Base-by-base conservation (phyloP, 2,888 invertebrate species). In the Chaetogeoica ovagalla region DNA sequence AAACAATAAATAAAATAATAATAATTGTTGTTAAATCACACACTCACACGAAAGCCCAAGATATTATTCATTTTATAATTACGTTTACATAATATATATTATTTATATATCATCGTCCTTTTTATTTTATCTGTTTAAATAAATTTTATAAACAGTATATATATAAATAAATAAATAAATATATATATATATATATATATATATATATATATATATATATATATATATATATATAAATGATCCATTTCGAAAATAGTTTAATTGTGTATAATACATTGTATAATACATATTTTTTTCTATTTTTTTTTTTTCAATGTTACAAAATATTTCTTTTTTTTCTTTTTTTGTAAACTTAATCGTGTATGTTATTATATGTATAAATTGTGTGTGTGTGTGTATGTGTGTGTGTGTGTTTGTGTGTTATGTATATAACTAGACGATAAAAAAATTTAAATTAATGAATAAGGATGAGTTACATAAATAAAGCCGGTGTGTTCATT, bases 401-500 rank as follows among this genome's bases (percentile, higher is more conserved):
- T 39, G 55, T n/a, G 48, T 1, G 17, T 63, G n/a, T 55, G 30
- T 52, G 52, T 52, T 15, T 17, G 23, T 69, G 23, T 55, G 19
- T 39, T 59, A 59, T 66, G 43, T 66, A 57, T 66, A 59, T 66
- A 57, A 75, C 65, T 74, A 72, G 60, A 59, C 13, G 65, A 55
- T 55, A 55, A 55, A 59, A 73, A 39, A 48, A 48, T 30, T n/a
- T 8, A 17, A 60, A 60, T n/a, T 39, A 60, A 59, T 11, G 48
- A 68, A 52, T 23, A 39, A 39, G 21, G 66, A 68, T 43, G 57
- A 62, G 71, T 79, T 79, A 63, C 30, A 71, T 65, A 23, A 71
- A 62, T 57, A 79, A 71, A 65, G 71, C 71, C 71, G 39, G 79
- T 65, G 79, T 79, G 71, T 77, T 77, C 79, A 79, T 71, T 71